phyloP scores from a whole-genome alignment of 2,113 vertebrate species.

The Gallinago media region DNA sequence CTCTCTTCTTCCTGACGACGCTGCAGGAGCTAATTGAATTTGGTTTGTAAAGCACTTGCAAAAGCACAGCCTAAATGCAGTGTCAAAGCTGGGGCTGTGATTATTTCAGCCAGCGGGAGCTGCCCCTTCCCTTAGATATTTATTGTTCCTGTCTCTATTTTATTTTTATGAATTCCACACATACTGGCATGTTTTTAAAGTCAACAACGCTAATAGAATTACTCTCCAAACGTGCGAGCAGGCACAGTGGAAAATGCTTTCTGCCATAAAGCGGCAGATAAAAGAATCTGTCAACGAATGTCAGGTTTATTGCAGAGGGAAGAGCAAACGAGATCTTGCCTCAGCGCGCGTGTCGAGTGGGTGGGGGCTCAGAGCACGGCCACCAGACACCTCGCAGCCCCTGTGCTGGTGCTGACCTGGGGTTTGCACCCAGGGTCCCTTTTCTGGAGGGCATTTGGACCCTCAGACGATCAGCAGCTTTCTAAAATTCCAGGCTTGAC shows the following conservation, averaged over 20 bases:
- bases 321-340: not conserved
- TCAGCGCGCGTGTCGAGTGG: not conserved
- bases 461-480: not conserved
- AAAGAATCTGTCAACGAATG: conserved; percentile 35
- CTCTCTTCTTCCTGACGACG: conserved; percentile 40
- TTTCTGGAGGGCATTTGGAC: not conserved
- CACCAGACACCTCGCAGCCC: not conserved
- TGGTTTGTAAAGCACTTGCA: conserved; percentile 69
- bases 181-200: conserved; percentile 62
- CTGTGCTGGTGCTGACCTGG: not conserved
- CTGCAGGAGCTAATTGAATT: conserved; percentile 64
- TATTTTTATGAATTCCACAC: conserved; percentile 69
- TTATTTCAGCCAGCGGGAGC: conserved; percentile 68
- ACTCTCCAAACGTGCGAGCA: conserved; percentile 36
- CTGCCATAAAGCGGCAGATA: conserved; percentile 38
- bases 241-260: conserved; percentile 50
- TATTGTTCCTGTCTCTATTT: conserved; percentile 65
- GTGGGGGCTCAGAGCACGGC: not conserved
- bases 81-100: conserved; percentile 46
- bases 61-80: conserved; percentile 64
- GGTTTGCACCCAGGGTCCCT: not conserved
- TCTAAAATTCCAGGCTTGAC: not conserved
- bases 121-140: conserved; percentile 64
- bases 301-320: conserved; percentile 25
- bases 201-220: conserved; percentile 54